Evolutionary conservation across 2,888 invertebrate species (phyloP).

Genomic region (Coenonympha glycerion): DNA sequence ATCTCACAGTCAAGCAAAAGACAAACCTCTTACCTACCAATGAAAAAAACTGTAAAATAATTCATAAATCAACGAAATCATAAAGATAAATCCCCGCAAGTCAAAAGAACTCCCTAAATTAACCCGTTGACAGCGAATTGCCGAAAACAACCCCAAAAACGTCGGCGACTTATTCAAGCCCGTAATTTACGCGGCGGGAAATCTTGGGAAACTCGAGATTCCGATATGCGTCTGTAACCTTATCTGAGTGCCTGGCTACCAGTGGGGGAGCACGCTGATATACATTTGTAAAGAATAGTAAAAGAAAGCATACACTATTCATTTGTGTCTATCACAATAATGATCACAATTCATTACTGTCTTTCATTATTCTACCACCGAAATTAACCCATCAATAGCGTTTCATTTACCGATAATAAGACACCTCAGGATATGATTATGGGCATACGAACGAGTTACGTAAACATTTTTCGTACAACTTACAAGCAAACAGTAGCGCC

Average conservation of each 20-base stretch:
- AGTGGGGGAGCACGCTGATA: constrained; percentile 11
- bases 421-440: too few species aligned
- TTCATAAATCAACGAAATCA: constrained; percentile 13
- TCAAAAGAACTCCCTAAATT: constrained; percentile 44
- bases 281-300: not conserved
- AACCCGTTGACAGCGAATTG: constrained; percentile 56
- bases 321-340: too few species aligned
- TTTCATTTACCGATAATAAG: too few species aligned
- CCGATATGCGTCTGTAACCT: constrained; percentile 40
- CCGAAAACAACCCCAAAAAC: constrained; percentile 36
- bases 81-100: constrained; percentile 18
- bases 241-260: constrained; percentile 35
- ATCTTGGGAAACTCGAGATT: constrained; percentile 54
- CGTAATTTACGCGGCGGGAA: constrained; percentile 49
- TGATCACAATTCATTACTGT: too few species aligned
- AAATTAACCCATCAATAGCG: too few species aligned
- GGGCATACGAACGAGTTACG: too few species aligned
- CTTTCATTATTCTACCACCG: too few species aligned
- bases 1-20: too few species aligned
- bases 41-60: too few species aligned
- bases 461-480: too few species aligned
- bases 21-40: too few species aligned
- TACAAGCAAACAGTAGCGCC: too few species aligned
- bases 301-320: not conserved
- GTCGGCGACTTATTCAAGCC: constrained; percentile 42